Base-by-base conservation (phyloP, 2,888 invertebrate species). In the Tipula confusa region DNA sequence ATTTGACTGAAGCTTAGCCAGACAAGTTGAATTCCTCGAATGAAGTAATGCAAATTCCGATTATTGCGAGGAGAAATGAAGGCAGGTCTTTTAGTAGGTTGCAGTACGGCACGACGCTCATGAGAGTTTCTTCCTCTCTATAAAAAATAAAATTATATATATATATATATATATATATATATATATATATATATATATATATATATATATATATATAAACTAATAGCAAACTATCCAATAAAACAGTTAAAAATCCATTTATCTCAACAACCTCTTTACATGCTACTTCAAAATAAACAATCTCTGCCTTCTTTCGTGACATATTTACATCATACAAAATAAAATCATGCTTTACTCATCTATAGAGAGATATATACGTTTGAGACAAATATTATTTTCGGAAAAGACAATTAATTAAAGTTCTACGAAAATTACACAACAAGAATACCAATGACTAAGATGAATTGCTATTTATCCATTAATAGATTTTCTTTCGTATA, bases 341-440 rank as follows among this genome's bases (percentile, higher is more conserved):
- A 9, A 64, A 64, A 64, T 64, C 18, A 2, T 9, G 18, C 64
- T 15, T 9, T 7, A 38, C 13, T n/a, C n/a, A n/a, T n/a, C n/a
- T n/a, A n/a, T n/a, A n/a, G n/a, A n/a, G n/a, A n/a, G n/a, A 48
- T 6, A 48, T 48, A 18, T 11, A 64, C 24, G 24, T 64, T n/a
- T 24, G 24, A 64, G 24, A 64, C 24, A 9, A 24, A 64, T 64
- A 64, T 64, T 24, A 64, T 64, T 24, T 24, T 64, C 24, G n/a
- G 24, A 24, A 64, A 64, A 64, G 64, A 64, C 64, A 64, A 64
- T 64, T 64, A 64, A 64, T 64, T 64, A 64, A 64, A 64, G 18
- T 64, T 64, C 11, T 64, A 7, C 64, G 64, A 24, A 64, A 64
- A 64, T 64, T 64, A 24, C 64, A 24, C 0, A 64, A n/a, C n/a